phyloP scores from a whole-genome alignment of 1,140 invertebrate genomes.

The Phymorhynchus buccinoides region DNA sequence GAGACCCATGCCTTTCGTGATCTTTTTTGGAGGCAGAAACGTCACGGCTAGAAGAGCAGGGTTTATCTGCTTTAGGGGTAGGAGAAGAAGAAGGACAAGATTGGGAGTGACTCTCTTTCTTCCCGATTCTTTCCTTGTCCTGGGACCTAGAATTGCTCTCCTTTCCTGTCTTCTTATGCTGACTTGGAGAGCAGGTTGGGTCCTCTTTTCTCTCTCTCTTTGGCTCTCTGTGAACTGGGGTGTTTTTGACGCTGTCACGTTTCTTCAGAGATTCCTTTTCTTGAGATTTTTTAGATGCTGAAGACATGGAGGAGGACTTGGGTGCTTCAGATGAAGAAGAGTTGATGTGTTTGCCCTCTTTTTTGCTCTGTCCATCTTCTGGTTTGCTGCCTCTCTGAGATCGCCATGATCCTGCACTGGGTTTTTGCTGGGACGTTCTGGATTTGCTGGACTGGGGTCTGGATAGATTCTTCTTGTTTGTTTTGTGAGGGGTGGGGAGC shows the following conservation, averaged over 20 bases:
- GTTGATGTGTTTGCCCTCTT: slow-evolving; percentile 36
- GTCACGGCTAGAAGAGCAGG: neutral
- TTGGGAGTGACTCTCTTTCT: neutral
- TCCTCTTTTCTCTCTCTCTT: neutral
- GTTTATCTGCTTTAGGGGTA: neutral
- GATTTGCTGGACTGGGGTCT: neutral
- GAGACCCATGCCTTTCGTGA: neutral
- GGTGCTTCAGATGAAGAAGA: slow-evolving; percentile 14
- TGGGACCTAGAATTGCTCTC: neutral
- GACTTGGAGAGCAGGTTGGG: neutral
- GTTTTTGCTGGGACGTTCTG: neutral
- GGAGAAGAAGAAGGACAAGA: neutral
- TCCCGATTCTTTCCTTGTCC: neutral
- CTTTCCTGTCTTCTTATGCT: neutral
- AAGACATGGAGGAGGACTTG: neutral
- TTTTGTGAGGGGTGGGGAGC: too few species aligned
- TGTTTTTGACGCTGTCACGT: neutral
- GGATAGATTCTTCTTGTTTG: too few species aligned
- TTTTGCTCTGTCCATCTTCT: slow-evolving; percentile 21
- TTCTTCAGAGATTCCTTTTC: neutral
- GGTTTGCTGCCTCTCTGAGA: slow-evolving; percentile 79
- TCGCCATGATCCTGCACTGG: neutral
- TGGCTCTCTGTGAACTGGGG: neutral
- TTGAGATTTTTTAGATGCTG: neutral
- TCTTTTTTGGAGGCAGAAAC: neutral